Evolutionary conservation across 2,797 vertebrate genomes (phyloP).

Genomic region (Crocodylus rhombifer): DNA sequence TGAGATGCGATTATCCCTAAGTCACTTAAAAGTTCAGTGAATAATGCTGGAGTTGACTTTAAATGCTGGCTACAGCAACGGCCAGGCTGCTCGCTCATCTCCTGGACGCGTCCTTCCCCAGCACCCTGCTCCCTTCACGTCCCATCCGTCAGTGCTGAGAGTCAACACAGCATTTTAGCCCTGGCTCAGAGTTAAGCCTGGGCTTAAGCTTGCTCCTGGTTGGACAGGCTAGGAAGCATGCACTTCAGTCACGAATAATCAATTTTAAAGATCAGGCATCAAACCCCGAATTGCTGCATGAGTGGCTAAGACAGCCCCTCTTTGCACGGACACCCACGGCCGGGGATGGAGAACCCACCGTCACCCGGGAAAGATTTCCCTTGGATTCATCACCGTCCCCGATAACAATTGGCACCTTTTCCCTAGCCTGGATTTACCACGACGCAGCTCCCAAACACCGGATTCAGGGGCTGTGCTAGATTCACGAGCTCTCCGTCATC

Average conservation of each 20-base stretch:
- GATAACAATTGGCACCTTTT: not conserved
- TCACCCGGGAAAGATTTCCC: not conserved
- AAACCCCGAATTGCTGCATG: not conserved
- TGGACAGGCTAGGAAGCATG: not conserved
- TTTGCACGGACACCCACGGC: too few relatives aligned
- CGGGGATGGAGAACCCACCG: not conserved
- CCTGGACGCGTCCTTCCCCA: not conserved
- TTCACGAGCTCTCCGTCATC: not conserved
- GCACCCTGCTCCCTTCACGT: accelerated
- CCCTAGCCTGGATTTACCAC: not conserved
- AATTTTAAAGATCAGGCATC: not conserved
- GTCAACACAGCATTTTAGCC: too few relatives aligned
- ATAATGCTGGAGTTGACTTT: accelerated
- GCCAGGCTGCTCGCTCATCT: not conserved
- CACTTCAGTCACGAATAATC: not conserved
- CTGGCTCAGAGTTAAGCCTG: not conserved
- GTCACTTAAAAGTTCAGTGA: accelerated
- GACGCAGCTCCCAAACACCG: not conserved
- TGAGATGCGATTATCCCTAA: not conserved
- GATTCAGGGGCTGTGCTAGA: not conserved
- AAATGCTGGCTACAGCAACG: not conserved
- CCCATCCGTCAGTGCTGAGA: accelerated
- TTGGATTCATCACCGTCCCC: not conserved
- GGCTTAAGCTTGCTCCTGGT: not conserved
- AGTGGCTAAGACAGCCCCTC: not conserved